Evolutionary conservation across 2,113 vertebrate species (phyloP).

Genomic region (Oncorhynchus gorbuscha): DNA sequence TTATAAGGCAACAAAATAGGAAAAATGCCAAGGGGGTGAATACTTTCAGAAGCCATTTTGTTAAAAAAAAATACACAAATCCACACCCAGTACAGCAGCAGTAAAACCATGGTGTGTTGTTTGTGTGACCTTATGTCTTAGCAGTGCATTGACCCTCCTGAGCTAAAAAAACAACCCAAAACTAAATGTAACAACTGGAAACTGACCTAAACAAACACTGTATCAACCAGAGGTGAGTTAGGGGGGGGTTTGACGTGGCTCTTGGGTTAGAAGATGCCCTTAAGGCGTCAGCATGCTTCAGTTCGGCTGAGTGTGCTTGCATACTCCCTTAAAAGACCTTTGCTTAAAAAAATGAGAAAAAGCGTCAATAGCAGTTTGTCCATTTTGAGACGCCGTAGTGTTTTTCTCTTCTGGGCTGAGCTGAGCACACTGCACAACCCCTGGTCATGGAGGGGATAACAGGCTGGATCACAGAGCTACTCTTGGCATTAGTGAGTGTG

Average conservation of each 20-base stretch:
- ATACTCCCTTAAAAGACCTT: no score
- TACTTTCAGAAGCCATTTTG: no score
- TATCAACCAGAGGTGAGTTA: slow-evolving; percentile 63
- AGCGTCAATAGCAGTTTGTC: no score
- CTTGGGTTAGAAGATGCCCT: slow-evolving; percentile 27
- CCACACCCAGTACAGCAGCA: slow-evolving; percentile 83
- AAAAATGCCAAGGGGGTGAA: no score
- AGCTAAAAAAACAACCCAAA: slow-evolving; percentile 62
- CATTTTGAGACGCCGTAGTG: not conserved
- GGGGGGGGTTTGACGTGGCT: slow-evolving; percentile 50
- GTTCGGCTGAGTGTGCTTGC: no score
- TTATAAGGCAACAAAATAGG: no score
- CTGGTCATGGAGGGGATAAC: slow-evolving; percentile 31
- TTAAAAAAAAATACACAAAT: slow-evolving; percentile 64
- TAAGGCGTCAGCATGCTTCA: slow-evolving; percentile 45
- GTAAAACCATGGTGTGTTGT: slow-evolving; percentile 83
- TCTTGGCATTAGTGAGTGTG: slow-evolving; percentile 65
- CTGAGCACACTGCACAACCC: slow-evolving; percentile 27
- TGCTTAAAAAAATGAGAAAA: no score
- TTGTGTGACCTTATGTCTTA: slow-evolving; percentile 70
- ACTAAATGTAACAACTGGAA: slow-evolving; percentile 28
- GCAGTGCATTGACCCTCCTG: slow-evolving; percentile 95
- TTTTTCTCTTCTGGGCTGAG: slow-evolving; percentile 33
- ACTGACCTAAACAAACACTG: slow-evolving; percentile 68
- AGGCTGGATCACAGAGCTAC: slow-evolving; percentile 46